Conservation (phyloP, 2,888 invertebrate genomes). For the Apamea epomidion region DNA sequence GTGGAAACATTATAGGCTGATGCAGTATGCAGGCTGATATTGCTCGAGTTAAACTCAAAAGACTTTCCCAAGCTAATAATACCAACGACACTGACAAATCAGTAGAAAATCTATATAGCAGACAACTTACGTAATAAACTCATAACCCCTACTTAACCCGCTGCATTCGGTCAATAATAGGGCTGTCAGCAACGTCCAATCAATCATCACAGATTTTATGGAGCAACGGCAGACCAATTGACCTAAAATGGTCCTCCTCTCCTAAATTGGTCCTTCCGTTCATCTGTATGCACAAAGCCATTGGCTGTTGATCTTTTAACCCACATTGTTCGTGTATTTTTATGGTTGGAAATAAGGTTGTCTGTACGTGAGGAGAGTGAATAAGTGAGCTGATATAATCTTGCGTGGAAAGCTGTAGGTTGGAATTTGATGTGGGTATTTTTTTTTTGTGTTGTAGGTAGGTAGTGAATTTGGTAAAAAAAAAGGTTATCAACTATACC, state of each 20-base stretch:
- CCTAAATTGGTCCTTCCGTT: slow-evolving; percentile 81
- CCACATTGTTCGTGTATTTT: slow-evolving; percentile 70
- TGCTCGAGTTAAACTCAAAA: background rate
- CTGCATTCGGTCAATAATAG: slow-evolving; percentile 31
- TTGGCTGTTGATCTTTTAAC: slow-evolving; percentile 84
- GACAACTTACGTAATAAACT: slow-evolving; percentile 1
- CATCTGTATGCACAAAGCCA: slow-evolving; percentile 68
- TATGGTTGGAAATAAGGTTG: slow-evolving; percentile 48
- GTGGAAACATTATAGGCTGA: background rate
- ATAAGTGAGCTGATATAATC: slow-evolving; percentile 49
- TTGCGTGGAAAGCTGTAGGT: slow-evolving; percentile 27
- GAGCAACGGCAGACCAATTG: slow-evolving; percentile 73
- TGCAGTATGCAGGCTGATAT: background rate
- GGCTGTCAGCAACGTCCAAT: slow-evolving; percentile 44
- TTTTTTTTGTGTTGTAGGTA: background rate
- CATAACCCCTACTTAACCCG: slow-evolving; percentile 17
- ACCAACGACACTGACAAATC: background rate
- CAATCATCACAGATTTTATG: slow-evolving; percentile 62
- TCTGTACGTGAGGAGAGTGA: slow-evolving; percentile 49
- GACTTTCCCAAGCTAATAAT: background rate
- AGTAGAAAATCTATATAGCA: background rate
- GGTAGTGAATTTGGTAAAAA: background rate
- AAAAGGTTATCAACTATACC: background rate
- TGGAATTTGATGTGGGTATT: slow-evolving; percentile 43
- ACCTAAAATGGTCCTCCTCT: slow-evolving; percentile 74